These are phyloP conservation scores for Hapalemur alaotrensis DNA, from an alignment of 2,797 vertebrate species.

Conservation along the genomic window DNA sequence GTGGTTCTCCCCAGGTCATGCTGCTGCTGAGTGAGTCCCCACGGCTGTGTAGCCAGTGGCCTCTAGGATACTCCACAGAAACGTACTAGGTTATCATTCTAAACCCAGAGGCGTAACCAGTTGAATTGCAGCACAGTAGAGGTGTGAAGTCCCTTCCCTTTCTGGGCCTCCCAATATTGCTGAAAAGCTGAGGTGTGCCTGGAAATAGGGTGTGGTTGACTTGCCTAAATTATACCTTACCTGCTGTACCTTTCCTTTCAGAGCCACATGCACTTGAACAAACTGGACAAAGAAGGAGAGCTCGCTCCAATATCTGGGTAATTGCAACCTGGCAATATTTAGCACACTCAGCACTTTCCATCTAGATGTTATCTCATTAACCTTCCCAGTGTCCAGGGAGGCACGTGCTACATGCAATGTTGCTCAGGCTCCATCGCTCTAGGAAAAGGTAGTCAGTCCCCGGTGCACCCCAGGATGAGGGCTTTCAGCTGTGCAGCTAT, in stretches of 20 bases:
- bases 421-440: not conserved
- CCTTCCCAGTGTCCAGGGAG: not conserved
- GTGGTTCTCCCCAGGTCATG: not conserved
- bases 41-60: accelerated
- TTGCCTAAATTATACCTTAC: not conserved
- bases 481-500: not conserved
- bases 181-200: not conserved
- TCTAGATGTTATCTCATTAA: conserved; percentile 57
- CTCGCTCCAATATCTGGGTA: not conserved
- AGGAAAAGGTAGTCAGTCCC: not conserved
- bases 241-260: not conserved
- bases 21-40: not conserved
- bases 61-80: not conserved
- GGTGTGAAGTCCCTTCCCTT: not conserved
- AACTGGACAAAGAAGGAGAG: not conserved
- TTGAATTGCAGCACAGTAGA: too few species aligned
- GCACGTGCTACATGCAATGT: not conserved
- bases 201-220: not conserved
- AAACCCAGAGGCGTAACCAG: not conserved
- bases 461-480: not conserved
- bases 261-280: not conserved
- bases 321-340: not conserved
- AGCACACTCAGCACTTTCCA: conserved; percentile 37
- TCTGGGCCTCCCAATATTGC: not conserved
- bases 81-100: not conserved